Conservation (phyloP, 2,113 vertebrate species). For the Saccopteryx bilineata region DNA sequence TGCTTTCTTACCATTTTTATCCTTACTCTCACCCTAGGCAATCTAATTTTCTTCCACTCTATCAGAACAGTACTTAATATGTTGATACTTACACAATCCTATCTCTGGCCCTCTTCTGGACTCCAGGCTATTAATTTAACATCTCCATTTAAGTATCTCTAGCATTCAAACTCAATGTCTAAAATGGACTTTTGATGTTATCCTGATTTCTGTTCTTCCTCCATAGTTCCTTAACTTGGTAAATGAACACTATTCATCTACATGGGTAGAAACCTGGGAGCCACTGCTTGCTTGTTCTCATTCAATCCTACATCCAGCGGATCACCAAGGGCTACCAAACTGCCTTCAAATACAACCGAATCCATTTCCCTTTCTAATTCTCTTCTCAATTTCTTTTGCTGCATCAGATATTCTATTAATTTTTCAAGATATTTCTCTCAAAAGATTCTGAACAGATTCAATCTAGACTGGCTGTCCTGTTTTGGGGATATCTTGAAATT, state of each 20-base stretch:
- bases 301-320: background rate
- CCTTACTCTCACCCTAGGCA: background rate
- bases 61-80: background rate
- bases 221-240: background rate
- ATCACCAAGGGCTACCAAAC: background rate
- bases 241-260: background rate
- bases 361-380: conserved; percentile 7
- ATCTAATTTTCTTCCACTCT: background rate
- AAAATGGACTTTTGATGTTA: background rate
- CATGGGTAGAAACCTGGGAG: background rate
- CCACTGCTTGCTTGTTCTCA: background rate
- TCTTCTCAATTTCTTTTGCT: conserved; percentile 43
- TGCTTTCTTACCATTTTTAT: background rate
- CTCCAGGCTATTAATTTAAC: background rate
- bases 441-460: background rate
- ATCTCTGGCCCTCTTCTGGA: background rate
- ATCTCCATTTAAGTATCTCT: background rate
- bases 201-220: background rate
- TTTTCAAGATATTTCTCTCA: background rate
- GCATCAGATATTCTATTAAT: background rate
- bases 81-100: background rate
- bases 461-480: background rate
- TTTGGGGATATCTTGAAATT: background rate
- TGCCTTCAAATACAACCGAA: background rate
- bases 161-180: background rate